phyloP scores from a whole-genome alignment of 92 coral and sea anemone genomes.

The Heliopora coerulea region DNA sequence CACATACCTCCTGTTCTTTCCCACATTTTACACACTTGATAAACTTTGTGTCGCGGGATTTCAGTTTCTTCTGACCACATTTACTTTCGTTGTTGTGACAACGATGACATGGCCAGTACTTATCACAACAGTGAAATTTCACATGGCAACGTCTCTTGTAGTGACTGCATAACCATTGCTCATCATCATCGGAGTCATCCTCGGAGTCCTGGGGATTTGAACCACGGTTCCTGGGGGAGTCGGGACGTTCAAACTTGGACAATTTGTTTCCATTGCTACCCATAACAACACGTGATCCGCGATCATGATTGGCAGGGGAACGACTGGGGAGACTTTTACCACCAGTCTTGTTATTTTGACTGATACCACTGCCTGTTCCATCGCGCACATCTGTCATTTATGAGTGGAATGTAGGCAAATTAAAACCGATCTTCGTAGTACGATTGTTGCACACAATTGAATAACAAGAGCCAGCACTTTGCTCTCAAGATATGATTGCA shows the following conservation, averaged over 20 bases:
- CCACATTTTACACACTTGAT: constrained; percentile 64
- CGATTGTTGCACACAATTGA: no score
- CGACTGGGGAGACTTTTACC: no score
- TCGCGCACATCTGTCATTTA: no score
- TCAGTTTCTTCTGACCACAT: constrained; percentile 57
- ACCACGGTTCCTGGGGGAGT: not conserved
- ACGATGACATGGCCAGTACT: constrained; percentile 77
- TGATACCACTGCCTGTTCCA: no score
- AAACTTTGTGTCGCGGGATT: constrained; percentile 69
- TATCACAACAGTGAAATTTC: constrained; percentile 69
- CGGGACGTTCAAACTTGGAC: not conserved
- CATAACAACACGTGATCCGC: not conserved
- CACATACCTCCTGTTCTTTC: constrained; percentile 69
- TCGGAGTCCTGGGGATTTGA: not conserved
- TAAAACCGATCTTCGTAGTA: no score
- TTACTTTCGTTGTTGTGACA: constrained; percentile 77
- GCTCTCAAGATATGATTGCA: no score
- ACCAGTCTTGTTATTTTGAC: no score
- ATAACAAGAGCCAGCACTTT: no score
- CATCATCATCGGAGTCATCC: not conserved
- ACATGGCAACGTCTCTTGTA: constrained; percentile 77
- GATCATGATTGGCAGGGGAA: no score
- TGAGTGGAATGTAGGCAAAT: no score
- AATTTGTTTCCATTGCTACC: constrained; percentile 17
- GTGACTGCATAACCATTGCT: constrained; percentile 67